phyloP scores from a whole-genome alignment of 2,797 vertebrate genomes.

The Pyrocephalus nanus region DNA sequence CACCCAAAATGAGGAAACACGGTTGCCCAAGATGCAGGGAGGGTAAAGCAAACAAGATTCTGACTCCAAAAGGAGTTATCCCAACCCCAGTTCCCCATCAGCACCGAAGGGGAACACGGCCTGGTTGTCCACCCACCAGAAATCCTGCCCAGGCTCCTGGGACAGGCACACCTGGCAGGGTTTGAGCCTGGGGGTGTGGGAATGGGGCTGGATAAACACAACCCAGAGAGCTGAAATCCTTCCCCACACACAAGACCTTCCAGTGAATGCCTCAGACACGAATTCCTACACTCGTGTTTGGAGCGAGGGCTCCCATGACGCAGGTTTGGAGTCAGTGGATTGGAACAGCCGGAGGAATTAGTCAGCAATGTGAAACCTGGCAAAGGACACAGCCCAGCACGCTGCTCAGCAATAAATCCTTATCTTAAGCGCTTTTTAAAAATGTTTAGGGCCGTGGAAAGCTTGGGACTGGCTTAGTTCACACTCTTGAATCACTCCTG shows the following conservation, averaged over 20 bases:
- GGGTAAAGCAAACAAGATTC: neutral
- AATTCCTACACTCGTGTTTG: neutral
- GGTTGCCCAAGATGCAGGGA: neutral
- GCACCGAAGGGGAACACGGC: neutral
- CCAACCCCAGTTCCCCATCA: neutral
- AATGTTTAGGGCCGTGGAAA: neutral
- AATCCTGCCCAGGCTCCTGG: neutral
- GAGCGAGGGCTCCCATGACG: neutral
- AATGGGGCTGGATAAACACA: accelerated
- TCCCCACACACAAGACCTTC: accelerated
- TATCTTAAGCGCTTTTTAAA: neutral
- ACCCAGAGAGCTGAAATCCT: neutral
- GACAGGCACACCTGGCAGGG: accelerated
- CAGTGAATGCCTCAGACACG: accelerated
- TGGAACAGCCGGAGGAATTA: neutral
- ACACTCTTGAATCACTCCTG: neutral
- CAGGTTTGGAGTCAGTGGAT: neutral
- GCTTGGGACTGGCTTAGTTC: neutral
- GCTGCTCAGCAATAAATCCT: neutral
- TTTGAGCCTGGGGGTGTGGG: neutral
- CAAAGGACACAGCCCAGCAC: neutral
- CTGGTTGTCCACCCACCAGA: accelerated
- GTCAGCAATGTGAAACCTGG: constrained; percentile 18
- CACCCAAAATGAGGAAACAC: neutral
- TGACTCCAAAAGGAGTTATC: neutral